Evolutionary conservation across 2,888 invertebrate species (phyloP), one percentile per base, ranked within the genome.

Genomic region (Psylliodes chrysocephalus): DNA sequence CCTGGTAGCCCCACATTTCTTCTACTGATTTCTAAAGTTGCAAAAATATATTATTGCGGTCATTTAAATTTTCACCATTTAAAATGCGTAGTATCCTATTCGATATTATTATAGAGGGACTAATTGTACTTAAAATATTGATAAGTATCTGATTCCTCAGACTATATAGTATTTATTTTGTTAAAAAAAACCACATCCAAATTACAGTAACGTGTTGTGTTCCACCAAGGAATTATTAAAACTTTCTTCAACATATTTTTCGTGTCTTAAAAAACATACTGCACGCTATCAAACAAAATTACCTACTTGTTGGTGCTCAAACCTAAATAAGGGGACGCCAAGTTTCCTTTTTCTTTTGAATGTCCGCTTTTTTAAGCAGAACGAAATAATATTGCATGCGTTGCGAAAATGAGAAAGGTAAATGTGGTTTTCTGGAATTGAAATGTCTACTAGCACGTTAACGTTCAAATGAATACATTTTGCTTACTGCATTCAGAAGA

Each of bases 301-400:
- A 49, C 49, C 49, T 49, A 49, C 49, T 49, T 49, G 49, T 49
- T 49, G 49, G 49, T 30, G 19, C 49, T 49, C 17, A 30, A 49
- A 28, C 30, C 25, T 49, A 49, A 49, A 49, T 28, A 49, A 49
- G 49, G 49, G 28, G 49, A 10, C 28, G 25, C 28, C 25, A 17
- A 28, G 49, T 49, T 49, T 28, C 18, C 44, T 55, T 55, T 40
- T 44, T 30, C n/a, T 53, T 44, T 42, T 25, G 19, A 55, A 28
- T 28, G 18, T 7, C 28, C 17, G 22, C 30, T 44, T 55, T 44
- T 55, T 33, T 30, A 17, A 28, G 8, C 30, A 25, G 15, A 40
- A 40, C 30, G 44, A 42, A 55, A 30, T 55, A 55, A 55, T 55
- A 55, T 55, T 44, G 55, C 55, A 55, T 55, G 55, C 44, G 28